phyloP scores from a whole-genome alignment of 2,888 invertebrate species.

The Cremastinae sp. region DNA sequence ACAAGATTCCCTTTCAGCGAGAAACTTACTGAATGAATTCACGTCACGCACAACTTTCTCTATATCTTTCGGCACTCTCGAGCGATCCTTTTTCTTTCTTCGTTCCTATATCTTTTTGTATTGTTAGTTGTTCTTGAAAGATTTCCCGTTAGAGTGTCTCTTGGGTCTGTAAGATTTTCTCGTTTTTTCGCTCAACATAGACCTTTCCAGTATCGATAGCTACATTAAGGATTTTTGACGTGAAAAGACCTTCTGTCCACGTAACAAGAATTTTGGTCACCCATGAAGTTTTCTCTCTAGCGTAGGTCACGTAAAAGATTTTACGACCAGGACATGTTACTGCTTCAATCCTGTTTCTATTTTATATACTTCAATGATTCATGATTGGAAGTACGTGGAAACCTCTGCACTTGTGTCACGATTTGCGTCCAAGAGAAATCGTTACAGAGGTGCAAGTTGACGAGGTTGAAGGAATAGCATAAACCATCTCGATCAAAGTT shows the following conservation, averaged over 20 bases:
- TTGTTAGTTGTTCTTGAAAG: not conserved
- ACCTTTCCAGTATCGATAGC: constrained; percentile 60
- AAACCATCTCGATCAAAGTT: constrained; percentile 23
- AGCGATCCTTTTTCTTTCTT: constrained; percentile 25
- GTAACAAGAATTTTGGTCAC: constrained; percentile 9
- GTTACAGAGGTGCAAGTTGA: not conserved
- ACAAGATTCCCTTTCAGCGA: constrained; percentile 21
- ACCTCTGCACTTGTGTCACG: too few species aligned
- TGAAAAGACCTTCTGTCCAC: constrained; percentile 3
- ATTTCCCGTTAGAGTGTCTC: constrained; percentile 34
- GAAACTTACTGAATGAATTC: constrained; percentile 65
- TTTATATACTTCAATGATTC: not conserved
- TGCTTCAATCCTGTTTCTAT: constrained; percentile 1
- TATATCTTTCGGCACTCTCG: constrained; percentile 65
- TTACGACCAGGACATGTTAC: constrained; percentile 12
- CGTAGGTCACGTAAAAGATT: constrained; percentile 20
- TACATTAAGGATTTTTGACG: constrained; percentile 70
- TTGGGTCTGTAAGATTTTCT: constrained; percentile 69
- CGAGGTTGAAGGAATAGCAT: constrained; percentile 17
- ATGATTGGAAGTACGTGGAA: too few species aligned
- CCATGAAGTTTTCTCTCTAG: constrained; percentile 25
- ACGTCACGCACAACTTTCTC: constrained; percentile 72
- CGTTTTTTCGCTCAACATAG: constrained; percentile 59
- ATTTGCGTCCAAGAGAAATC: not conserved
- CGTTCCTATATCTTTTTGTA: constrained; percentile 19